Conservation (phyloP, 2,113 vertebrate species). For the Dicaeum eximium region DNA sequence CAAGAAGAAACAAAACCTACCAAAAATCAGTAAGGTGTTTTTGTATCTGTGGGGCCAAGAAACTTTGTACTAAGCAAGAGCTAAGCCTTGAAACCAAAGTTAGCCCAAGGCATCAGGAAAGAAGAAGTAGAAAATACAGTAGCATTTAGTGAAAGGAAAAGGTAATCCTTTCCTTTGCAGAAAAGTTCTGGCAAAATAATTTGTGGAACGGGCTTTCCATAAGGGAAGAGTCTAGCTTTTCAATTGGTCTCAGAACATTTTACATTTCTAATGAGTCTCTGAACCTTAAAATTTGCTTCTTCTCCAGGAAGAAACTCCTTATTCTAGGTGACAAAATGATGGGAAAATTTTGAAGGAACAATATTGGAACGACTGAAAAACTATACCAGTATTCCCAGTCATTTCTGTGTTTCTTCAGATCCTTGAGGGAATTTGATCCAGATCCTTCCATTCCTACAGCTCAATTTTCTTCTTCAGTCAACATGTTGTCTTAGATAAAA, state of each 20-base stretch:
- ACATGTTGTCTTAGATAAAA: neutral
- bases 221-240: neutral
- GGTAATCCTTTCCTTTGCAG: neutral
- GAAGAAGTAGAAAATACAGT: neutral
- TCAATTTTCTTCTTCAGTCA: neutral
- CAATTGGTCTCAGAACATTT: neutral
- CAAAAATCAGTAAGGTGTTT: neutral
- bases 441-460: neutral
- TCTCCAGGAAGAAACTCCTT: neutral
- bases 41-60: neutral
- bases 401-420: neutral
- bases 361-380: neutral
- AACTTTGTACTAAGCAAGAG: neutral
- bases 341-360: neutral
- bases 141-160: neutral
- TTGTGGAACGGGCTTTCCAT: neutral
- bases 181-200: neutral
- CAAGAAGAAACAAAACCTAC: neutral
- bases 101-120: neutral
- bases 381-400: fast-evolving
- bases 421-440: neutral
- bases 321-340: neutral
- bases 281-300: neutral
- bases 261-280: neutral
- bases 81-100: neutral